Percentiles rank a stretch among this genome's conserved stretches.
These are phyloP conservation scores for Sternotherus odoratus DNA, from an alignment of 2,797 vertebrate genomes.

Conservation along the genomic window DNA sequence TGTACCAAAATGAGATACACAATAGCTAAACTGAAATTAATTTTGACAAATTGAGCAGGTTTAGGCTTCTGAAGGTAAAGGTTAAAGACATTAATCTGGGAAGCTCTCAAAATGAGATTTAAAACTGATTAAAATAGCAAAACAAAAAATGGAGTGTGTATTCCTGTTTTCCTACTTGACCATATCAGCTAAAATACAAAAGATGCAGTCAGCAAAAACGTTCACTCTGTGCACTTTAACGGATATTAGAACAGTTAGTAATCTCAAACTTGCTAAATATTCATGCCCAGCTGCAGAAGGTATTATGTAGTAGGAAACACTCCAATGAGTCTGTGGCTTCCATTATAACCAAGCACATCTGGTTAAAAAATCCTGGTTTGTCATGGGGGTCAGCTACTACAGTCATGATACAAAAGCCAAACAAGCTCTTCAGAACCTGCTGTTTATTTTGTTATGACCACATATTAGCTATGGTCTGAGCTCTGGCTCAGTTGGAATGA, in stretches of 20 bases:
- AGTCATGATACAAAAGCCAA: background rate
- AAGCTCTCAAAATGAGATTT: background rate
- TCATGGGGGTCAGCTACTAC: background rate
- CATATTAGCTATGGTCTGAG: conserved; percentile 38
- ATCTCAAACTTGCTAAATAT: background rate
- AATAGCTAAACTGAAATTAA: conserved; percentile 6
- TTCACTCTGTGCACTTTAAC: background rate
- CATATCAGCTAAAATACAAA: background rate
- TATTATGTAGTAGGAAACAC: background rate
- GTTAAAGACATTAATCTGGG: background rate
- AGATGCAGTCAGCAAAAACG: background rate
- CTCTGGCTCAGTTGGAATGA: conserved; percentile 2
- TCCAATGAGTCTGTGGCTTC: background rate
- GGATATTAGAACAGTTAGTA: background rate
- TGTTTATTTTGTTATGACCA: conserved; percentile 21
- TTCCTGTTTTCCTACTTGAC: conserved; percentile 5
- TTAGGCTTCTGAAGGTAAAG: background rate
- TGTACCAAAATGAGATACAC: conserved; percentile 19
- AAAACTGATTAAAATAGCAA: background rate
- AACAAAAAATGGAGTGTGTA: background rate
- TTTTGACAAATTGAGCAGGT: conserved; percentile 7
- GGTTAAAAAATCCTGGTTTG: background rate
- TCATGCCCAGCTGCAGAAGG: background rate
- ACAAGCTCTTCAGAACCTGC: background rate
- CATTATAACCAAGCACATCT: background rate